A percentile compares a stretch with the other conserved stretches of the same genome.
phyloP scores from a whole-genome alignment of 1,140 invertebrate species.

The Caerostris darwini region DNA sequence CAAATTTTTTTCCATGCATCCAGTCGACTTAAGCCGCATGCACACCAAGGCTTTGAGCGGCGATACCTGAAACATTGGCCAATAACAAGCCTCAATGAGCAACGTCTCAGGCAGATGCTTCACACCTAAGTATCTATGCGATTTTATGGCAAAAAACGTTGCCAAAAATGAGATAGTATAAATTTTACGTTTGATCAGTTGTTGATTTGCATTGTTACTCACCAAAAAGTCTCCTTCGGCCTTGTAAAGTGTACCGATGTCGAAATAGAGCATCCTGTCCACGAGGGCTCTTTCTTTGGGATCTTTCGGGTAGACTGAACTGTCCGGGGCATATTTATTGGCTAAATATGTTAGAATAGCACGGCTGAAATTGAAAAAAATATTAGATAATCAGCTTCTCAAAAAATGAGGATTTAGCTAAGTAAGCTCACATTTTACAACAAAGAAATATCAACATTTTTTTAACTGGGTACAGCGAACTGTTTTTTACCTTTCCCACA shows the following conservation, averaged over 20 bases:
- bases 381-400: neutral
- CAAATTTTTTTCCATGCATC: too few relatives aligned
- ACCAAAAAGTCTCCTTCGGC: slow-evolving; percentile 71
- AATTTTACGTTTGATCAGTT: too few relatives aligned
- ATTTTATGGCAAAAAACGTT: too few relatives aligned
- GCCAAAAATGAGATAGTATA: too few relatives aligned
- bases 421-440: neutral
- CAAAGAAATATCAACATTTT: neutral
- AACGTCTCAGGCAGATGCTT: too few relatives aligned
- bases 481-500: slow-evolving; percentile 83
- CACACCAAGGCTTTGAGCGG: too few relatives aligned
- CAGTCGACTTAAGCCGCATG: too few relatives aligned
- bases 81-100: too few relatives aligned
- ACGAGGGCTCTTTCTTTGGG: slow-evolving; percentile 80
- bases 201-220: neutral
- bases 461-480: neutral
- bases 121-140: too few relatives aligned
- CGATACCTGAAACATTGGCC: too few relatives aligned
- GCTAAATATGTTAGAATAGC: slow-evolving; percentile 80
- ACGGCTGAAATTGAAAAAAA: slow-evolving; percentile 77
- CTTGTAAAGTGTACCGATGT: slow-evolving; percentile 78
- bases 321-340: slow-evolving; percentile 80
- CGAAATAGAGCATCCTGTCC: slow-evolving; percentile 80
- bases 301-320: slow-evolving; percentile 80
- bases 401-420: neutral